Evolutionary conservation across 2,797 vertebrate species (phyloP).

Genomic region (Bradypodion pumilum): DNA sequence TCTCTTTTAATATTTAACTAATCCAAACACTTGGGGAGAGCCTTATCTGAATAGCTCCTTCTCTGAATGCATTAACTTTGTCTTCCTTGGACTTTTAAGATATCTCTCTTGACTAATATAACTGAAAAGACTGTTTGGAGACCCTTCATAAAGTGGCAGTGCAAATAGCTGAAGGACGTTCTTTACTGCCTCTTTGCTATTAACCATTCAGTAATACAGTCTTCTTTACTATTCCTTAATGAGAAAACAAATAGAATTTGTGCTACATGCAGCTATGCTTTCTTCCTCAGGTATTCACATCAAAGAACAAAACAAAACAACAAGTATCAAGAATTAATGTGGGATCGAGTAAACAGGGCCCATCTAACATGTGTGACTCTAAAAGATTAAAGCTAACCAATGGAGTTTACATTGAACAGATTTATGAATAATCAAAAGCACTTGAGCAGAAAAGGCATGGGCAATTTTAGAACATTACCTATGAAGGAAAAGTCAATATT

Average conservation of each 20-base stretch:
- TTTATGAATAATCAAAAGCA: constrained; percentile 90
- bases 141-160: constrained; percentile 79
- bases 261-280: constrained; percentile 80
- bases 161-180: constrained; percentile 81
- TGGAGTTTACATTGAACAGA: constrained; percentile 82
- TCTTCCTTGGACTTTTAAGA: constrained; percentile 81
- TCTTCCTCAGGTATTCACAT: constrained; percentile 77
- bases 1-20: constrained; percentile 92
- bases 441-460: constrained; percentile 76
- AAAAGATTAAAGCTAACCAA: constrained; percentile 82
- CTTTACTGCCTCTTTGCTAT: constrained; percentile 79
- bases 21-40: constrained; percentile 82
- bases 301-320: constrained; percentile 58
- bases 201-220: constrained; percentile 78
- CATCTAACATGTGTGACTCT: constrained; percentile 69
- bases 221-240: constrained; percentile 81
- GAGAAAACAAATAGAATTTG: constrained; percentile 82
- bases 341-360: constrained; percentile 81
- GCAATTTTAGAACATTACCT: constrained; percentile 83
- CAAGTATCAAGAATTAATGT: constrained; percentile 72
- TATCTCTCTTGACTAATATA: constrained; percentile 80
- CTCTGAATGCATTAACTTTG: constrained; percentile 83
- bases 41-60: constrained; percentile 86
- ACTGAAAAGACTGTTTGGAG: constrained; percentile 82
- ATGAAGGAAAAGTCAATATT: constrained; percentile 61